Evolutionary conservation across 2,113 vertebrate genomes (phyloP).

Genomic region (Catharus minimus): DNA sequence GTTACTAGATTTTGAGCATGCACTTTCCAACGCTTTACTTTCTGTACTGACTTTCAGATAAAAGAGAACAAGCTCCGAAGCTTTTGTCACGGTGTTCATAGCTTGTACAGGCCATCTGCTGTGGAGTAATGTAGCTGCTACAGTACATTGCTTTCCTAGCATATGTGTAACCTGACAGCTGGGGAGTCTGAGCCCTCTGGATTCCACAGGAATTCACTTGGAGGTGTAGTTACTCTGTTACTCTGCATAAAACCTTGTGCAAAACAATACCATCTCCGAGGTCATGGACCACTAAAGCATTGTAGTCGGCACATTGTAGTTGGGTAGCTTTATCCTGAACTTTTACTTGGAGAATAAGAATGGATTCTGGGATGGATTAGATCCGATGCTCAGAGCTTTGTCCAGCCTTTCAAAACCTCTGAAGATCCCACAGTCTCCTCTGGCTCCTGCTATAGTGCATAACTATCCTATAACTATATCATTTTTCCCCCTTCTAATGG

Average conservation of each 20-base stretch:
- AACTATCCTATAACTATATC: neutral
- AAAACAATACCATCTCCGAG: neutral
- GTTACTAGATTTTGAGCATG: neutral
- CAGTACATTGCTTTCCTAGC: neutral
- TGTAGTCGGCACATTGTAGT: neutral
- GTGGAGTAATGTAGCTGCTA: neutral
- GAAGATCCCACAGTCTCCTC: neutral
- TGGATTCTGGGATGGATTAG: neutral
- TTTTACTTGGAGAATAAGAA: neutral
- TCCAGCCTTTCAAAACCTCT: neutral
- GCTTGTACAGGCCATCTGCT: conserved; percentile 15
- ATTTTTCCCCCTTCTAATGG: neutral
- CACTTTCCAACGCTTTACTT: neutral
- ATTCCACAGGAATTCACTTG: neutral
- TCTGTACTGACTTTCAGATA: neutral
- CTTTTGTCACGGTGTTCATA: neutral
- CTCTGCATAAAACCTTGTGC: neutral
- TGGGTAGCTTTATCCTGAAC: neutral
- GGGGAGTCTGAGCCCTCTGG: neutral
- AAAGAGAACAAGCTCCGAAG: neutral
- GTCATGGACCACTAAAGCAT: neutral
- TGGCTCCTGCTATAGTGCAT: neutral
- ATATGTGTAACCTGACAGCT: neutral
- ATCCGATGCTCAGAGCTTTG: neutral
- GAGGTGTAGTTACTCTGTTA: neutral